Conservation (phyloP, 2,888 invertebrate genomes). For the Agrypnus murinus region DNA sequence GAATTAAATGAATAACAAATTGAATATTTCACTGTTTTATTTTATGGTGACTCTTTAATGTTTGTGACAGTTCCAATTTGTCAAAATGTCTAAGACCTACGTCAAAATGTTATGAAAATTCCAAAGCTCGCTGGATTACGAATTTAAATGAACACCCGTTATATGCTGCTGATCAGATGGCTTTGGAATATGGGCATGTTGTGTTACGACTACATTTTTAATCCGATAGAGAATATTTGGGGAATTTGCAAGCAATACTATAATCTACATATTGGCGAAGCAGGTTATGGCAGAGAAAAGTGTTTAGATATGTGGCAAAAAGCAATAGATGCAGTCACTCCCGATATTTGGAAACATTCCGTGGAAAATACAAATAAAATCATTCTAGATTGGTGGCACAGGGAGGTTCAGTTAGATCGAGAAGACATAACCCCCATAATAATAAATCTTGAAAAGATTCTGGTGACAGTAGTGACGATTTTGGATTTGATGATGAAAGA, state of each 20-base stretch:
- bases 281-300: neutral
- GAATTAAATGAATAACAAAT: too few species aligned
- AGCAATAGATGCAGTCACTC: neutral
- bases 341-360: constrained; percentile 8
- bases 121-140: too few species aligned
- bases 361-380: neutral
- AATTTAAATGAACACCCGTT: too few species aligned
- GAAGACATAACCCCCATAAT: constrained; percentile 15
- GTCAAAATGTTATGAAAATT: too few species aligned
- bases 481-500: too few species aligned
- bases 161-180: too few species aligned
- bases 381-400: constrained; percentile 7
- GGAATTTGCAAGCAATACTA: constrained; percentile 22
- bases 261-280: constrained; percentile 17
- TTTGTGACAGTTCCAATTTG: too few species aligned
- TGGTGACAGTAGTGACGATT: neutral
- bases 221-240: constrained; percentile 21
- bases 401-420: constrained; percentile 6
- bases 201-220: constrained; percentile 28
- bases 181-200: too few species aligned
- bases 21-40: too few species aligned
- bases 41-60: too few species aligned
- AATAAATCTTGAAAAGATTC: neutral
- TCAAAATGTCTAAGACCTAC: too few species aligned
- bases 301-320: constrained; percentile 13